phyloP scores from a whole-genome alignment of 2,888 invertebrate species.

The Lingula anatina region DNA sequence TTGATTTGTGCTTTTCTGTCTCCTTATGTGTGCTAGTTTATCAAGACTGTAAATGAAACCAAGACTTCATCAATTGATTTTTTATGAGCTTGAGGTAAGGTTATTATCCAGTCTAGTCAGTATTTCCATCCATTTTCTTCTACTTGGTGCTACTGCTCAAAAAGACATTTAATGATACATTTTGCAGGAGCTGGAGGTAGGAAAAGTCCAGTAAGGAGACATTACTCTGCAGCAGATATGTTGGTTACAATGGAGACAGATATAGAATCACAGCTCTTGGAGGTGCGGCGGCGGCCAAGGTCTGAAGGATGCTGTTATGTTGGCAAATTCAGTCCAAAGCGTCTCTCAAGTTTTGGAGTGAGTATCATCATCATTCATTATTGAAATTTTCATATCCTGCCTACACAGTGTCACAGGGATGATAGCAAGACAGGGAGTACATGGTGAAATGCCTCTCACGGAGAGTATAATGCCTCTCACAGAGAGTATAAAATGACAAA shows the following conservation, averaged over 20 bases:
- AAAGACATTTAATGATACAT: no score
- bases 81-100: no score
- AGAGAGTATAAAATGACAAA: no score
- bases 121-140: no score
- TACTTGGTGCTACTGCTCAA: no score
- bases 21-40: no score
- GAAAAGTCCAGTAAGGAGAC: conserved; percentile 54
- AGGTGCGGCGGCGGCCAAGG: conserved; percentile 87
- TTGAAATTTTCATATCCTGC: background rate
- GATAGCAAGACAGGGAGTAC: background rate
- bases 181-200: no score
- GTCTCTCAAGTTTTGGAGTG: conserved; percentile 96
- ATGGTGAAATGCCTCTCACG: background rate
- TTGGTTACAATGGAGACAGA: conserved; percentile 19
- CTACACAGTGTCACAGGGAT: background rate
- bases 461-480: background rate
- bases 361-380: conserved; percentile 51
- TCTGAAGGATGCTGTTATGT: conserved; percentile 89
- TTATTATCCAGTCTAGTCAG: no score
- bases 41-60: no score
- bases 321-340: conserved; percentile 74
- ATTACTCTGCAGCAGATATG: conserved; percentile 50
- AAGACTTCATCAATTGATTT: no score
- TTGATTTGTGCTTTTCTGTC: no score
- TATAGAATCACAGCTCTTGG: conserved; percentile 59